phyloP scores from a whole-genome alignment of 2,888 invertebrate genomes.

The Lamellibrachia satsuma region DNA sequence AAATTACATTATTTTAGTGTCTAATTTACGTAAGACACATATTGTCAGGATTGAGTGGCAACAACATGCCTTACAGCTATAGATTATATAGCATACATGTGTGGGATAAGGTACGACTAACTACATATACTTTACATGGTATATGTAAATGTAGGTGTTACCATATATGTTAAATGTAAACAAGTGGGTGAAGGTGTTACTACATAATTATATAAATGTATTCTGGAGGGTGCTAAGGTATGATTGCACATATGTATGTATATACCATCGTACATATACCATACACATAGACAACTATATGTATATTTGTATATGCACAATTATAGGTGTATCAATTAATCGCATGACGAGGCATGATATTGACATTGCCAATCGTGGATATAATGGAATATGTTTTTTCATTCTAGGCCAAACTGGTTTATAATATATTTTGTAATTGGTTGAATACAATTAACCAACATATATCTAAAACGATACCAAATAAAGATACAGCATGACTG shows the following conservation, averaged over 20 bases:
- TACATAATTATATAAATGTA: neutral
- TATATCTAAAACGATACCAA: neutral
- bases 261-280: neutral
- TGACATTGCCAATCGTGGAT: neutral
- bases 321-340: neutral
- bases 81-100: neutral
- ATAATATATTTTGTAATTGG: neutral
- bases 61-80: neutral
- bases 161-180: neutral
- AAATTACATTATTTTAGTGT: too few species aligned
- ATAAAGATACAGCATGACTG: neutral
- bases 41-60: neutral
- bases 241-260: neutral
- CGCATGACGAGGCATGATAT: neutral
- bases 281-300: too few species aligned
- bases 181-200: neutral
- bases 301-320: neutral
- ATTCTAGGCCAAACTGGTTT: neutral
- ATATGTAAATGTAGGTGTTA: neutral
- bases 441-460: neutral
- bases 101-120: neutral
- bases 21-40: neutral
- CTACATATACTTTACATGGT: neutral
- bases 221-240: neutral
- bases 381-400: neutral